These are phyloP conservation scores for Ptilonorhynchus violaceus DNA, from an alignment of 2,113 vertebrate species.

Conservation along the genomic window DNA sequence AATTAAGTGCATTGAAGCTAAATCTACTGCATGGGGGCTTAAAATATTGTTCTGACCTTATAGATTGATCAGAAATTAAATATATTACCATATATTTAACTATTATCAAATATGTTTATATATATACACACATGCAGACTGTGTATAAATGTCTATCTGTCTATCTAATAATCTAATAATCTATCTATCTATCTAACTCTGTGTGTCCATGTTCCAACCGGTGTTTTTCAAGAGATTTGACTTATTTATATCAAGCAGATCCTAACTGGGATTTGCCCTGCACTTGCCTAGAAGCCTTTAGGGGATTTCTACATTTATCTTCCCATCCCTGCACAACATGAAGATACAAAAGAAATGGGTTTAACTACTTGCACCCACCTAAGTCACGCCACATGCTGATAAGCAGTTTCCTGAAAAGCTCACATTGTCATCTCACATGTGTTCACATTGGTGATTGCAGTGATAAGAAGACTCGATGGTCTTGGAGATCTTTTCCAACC, in stretches of 20 bases:
- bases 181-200: neutral
- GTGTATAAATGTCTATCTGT: neutral
- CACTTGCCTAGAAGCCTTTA: neutral
- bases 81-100: neutral
- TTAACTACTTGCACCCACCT: neutral
- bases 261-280: neutral
- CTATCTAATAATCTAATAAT: neutral
- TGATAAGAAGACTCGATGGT: neutral
- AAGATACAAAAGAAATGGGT: rapidly evolving
- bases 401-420: neutral
- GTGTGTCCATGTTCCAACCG: neutral
- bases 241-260: neutral
- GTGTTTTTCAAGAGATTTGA: neutral
- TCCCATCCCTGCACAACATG: neutral
- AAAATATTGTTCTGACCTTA: neutral
- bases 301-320: neutral
- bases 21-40: neutral
- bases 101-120: neutral
- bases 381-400: neutral
- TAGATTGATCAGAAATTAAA: neutral
- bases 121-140: neutral
- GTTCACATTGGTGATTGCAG: neutral
- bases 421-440: rapidly evolving
- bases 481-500: neutral
- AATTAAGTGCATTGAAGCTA: neutral